Evolutionary conservation across 2,113 vertebrate species (phyloP), one percentile per base, ranked within the genome.

Genomic region (Toxotes jaculatrix): DNA sequence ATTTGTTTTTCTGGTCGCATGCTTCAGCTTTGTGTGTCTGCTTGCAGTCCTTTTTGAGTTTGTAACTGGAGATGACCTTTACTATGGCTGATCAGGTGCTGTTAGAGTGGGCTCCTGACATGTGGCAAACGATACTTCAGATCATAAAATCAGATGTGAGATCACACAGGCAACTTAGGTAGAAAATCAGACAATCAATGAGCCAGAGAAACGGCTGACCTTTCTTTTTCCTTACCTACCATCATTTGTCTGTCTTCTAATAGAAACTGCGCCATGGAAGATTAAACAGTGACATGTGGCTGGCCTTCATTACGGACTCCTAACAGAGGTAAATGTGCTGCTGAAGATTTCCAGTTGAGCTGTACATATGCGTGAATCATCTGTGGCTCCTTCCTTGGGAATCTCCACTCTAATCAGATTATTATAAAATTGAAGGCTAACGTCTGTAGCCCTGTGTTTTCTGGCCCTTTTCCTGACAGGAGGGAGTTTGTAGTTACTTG

Each of bases 261-360:
- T 84, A 84, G 83, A 87, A 89, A 75, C 75, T 36, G 66, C 16
- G 49, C 69, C 83, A 83, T 43, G 61, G 87, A 86, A 89, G 87
- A 92, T 90, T 90, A 92, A 89, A 79, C 75, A 61, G 74, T 78
- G 64, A 88, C 69, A 49, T 85, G 80, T 56, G 72, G 45, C 43
- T 32, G 55, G 49, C 34, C 27, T 76, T 90, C 74, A 85, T 86
- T 91, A 83, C 0, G 2, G 61, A 42, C 76, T 73, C 38, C 11
- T 45, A 27, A 51, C 68, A 0, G 63, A 74, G 64, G 68, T 43
- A 76, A 71, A 68, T 21, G 40, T 49, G 68, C 64, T 42, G 45
- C 57, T 43, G 60, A 47, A 57, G 1, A 74, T n/a, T 70, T 78
- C 43, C 62, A 34, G 19, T 36, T 11, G 45, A 89, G 32, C 49